Evolutionary conservation across 2,888 invertebrate genomes (phyloP).

Genomic region (Chirona hameri): DNA sequence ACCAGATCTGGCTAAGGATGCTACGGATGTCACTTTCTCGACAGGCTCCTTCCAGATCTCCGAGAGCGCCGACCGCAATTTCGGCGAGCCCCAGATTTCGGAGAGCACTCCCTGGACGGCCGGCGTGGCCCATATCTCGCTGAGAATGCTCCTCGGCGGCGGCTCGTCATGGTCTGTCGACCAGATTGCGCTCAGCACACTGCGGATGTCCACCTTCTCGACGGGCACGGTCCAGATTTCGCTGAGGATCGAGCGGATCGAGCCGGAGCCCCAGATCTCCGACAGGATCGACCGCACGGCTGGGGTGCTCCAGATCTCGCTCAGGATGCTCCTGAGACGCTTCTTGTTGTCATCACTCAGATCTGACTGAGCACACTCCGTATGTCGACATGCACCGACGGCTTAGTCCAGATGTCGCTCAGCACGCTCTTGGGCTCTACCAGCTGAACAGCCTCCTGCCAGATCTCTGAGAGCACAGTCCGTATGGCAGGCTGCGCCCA

Average conservation of each 20-base stretch:
- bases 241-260: not conserved
- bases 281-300: conserved; percentile 6
- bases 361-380: conserved; percentile 8
- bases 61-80: not conserved
- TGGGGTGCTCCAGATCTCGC: conserved; percentile 4
- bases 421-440: conserved; percentile 7
- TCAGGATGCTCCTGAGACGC: not conserved
- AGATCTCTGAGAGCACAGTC: not conserved
- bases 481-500: not conserved
- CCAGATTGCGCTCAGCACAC: not conserved
- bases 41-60: conserved; percentile 10
- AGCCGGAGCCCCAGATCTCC: not conserved
- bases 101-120: not conserved
- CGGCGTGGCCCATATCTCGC: conserved; percentile 1
- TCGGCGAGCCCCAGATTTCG: conserved; percentile 5
- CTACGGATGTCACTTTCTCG: conserved; percentile 8
- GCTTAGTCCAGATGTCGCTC: not conserved
- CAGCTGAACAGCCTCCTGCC: not conserved
- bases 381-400: not conserved
- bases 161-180: not conserved
- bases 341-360: not conserved
- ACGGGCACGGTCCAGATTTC: not conserved
- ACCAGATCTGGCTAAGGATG: conserved; percentile 1
- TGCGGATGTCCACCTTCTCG: not conserved
- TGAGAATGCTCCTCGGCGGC: not conserved